Evolutionary conservation across 2,888 invertebrate species (phyloP).

Genomic region (Lottia scabra): DNA sequence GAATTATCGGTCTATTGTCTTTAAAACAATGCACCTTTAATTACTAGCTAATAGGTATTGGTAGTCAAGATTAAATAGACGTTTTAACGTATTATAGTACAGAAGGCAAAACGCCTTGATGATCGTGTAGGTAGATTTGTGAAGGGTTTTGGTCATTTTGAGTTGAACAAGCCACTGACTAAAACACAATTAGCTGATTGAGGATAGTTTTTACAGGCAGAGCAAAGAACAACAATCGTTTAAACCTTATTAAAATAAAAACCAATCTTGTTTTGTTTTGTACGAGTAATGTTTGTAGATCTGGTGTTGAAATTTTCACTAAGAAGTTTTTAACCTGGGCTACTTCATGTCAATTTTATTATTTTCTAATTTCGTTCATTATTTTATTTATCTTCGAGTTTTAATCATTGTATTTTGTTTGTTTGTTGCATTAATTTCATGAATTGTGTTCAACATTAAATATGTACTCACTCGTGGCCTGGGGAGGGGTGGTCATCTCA

Average conservation of each 20-base stretch:
- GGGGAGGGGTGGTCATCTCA: too few species aligned
- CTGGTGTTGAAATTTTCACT: too few species aligned
- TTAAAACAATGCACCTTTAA: conserved; percentile 1
- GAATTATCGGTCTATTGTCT: not conserved
- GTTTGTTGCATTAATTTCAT: too few species aligned
- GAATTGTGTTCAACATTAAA: too few species aligned
- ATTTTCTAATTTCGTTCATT: too few species aligned
- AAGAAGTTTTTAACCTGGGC: too few species aligned
- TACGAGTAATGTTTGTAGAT: not conserved
- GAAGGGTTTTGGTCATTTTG: not conserved
- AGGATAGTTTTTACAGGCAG: not conserved
- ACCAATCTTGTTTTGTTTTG: not conserved
- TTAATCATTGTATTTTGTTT: too few species aligned
- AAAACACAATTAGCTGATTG: not conserved
- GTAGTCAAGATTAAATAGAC: not conserved
- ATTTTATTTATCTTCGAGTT: too few species aligned
- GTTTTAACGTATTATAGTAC: not conserved
- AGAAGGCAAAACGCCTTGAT: not conserved
- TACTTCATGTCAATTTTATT: too few species aligned
- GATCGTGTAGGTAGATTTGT: not conserved
- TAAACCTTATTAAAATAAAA: not conserved
- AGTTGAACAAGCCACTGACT: not conserved
- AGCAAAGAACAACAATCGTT: not conserved
- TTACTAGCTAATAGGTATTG: not conserved
- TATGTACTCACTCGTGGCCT: too few species aligned